These are phyloP conservation scores for Gallinago jamesoni DNA, from an alignment of 2,113 vertebrate genomes.

Conservation along the genomic window DNA sequence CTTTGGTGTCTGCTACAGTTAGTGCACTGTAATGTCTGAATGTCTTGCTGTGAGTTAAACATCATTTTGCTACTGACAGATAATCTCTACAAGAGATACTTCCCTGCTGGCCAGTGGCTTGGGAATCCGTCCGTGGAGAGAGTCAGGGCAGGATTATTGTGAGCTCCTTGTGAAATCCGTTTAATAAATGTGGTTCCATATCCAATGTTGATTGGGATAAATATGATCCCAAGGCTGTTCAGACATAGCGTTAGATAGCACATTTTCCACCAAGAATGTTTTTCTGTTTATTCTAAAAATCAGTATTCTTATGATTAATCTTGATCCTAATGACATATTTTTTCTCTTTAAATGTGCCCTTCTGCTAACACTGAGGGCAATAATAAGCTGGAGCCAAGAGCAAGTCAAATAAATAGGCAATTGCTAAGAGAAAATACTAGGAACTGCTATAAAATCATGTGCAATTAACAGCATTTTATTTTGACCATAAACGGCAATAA, in stretches of 20 bases:
- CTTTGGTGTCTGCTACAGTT: not conserved
- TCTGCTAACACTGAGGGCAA: not conserved
- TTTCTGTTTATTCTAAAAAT: slow-evolving; percentile 19
- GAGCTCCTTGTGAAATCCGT: not conserved
- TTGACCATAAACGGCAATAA: slow-evolving; percentile 21
- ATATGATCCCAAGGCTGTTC: not conserved
- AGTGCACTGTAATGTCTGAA: not conserved
- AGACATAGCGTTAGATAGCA: not conserved
- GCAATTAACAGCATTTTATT: slow-evolving; percentile 44
- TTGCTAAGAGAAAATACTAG: slow-evolving; percentile 35
- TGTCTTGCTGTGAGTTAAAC: not conserved
- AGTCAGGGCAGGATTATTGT: not conserved
- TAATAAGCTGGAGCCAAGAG: slow-evolving; percentile 28
- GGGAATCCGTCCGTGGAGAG: not conserved
- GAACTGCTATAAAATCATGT: slow-evolving; percentile 36
- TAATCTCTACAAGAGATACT: not conserved
- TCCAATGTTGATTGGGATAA: not conserved
- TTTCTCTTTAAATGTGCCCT: not conserved
- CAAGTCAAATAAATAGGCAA: slow-evolving; percentile 55
- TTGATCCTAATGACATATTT: not conserved
- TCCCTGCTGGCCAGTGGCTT: not conserved
- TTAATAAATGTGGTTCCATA: not conserved
- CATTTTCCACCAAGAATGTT: not conserved
- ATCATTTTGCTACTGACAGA: not conserved
- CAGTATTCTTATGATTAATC: not conserved